Base-by-base conservation (phyloP, 2,888 invertebrate genomes). In the Parelbella ahira region DNA sequence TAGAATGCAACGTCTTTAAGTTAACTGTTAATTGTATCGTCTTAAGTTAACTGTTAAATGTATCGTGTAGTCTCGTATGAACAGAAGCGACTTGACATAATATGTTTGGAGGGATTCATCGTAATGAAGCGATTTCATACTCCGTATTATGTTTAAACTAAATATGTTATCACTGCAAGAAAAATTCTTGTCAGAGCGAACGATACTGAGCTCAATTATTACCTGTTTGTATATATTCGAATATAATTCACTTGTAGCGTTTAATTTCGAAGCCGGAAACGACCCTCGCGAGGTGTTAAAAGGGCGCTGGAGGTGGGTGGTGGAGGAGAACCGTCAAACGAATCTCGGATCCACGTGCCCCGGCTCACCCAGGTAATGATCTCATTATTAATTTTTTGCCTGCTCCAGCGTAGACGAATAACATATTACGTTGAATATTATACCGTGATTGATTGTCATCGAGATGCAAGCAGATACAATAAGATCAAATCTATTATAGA, bases 251-350 rank as follows among this genome's bases (percentile, higher is more conserved):
- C 78, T 75, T 71, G 64, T 51, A 58, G 52, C 68, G 60, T 80
- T 80, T 72, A 80, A 83, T 82, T 75, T 76, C 56, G 60, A 54
- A 51, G 56, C 54, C 49, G 51, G 59, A 52, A 63, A n/a, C 60
- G 54, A 58, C 71, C 73, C 76, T 63, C 60, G 50, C 56, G 60
- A 72, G 68, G 79, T 72, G 79, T 70, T 70, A 78, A 75, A 73
- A 75, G 77, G 77, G 68, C 62, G 66, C 59, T 62, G 60, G 70
- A 69, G 66, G 69, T 61, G 68, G 67, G 64, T 63, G 65, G 58
- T 59, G 68, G 68, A 59, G 61, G 68, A 70, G 56, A 70, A 73
- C 68, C 72, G 60, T 45, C 48, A 45, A 47, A 66, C 61, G 62
- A 70, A 72, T 66, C 64, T 66, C 58, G 61, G 45, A 44, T 53